Base-by-base conservation (phyloP, 2,797 vertebrate genomes). In the Scarus forsteni region DNA sequence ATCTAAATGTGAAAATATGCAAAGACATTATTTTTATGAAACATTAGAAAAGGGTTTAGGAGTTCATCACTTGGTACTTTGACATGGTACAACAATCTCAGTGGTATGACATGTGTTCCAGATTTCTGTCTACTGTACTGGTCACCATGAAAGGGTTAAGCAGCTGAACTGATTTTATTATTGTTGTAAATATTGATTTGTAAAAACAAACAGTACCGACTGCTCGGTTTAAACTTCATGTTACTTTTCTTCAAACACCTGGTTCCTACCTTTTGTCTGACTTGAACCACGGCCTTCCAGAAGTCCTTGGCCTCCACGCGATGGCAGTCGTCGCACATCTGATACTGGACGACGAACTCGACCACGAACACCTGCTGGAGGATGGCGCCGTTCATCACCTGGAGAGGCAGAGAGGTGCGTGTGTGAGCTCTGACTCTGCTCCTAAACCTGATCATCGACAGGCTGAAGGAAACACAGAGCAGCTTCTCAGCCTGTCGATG, bases 261-360 rank as follows among this genome's bases (percentile, higher is more conserved):
- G 44, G 12, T 4, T 46, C 55, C 60, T 87, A 98, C 98, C 96
- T 99, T 99, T 85, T 99, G 98, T 58, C 98, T 92, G 60, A 99
- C 95, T 94, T 99, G 97, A 77, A 99, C 96, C 10, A 99, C 97
- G 3, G 97, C 95, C 70, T 99, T 99, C 98, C 98, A 99, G 91
- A 96, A 99, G 91, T 99, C 98, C 77, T 99, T 99, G 58, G 98
- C 98, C 91, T 99, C 98, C 58, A 99, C 95, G 64, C 98, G 96
- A 34, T 99, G 98, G 84, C 98, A 99, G 85, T 98, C 97, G 54
- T 97, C 97, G 74, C 98, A 99, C 98, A 99, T 99, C 70, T 99
- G 97, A 16, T 91, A 81, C 86, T 95, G 96, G 60, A 97, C 72
- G 66, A 96, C 82, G 67, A 95, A 99, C 81, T 99, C 98, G 12